Percentiles rank a stretch among this genome's conserved stretches.
These are phyloP conservation scores for Steinernema khuongi DNA, from an alignment of 1,140 invertebrate species.

Conservation along the genomic window DNA sequence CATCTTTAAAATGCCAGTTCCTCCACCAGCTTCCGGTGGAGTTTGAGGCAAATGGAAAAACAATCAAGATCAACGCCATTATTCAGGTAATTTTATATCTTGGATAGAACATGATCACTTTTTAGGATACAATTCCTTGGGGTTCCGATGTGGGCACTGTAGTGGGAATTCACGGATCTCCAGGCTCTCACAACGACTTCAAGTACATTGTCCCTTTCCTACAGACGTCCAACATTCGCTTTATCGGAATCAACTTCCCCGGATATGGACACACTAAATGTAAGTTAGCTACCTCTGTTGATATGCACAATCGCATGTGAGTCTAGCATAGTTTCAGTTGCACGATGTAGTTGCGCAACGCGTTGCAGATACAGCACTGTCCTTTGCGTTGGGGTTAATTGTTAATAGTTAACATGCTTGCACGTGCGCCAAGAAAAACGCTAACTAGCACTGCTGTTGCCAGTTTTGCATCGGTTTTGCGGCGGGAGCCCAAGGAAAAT, in stretches of 20 bases:
- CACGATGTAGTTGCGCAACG: no score
- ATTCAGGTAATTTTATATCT: background rate
- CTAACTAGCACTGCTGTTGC: no score
- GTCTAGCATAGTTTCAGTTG: no score
- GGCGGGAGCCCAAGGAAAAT: no score
- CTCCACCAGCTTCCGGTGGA: background rate
- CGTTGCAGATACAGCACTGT: no score
- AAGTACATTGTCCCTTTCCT: slow-evolving; percentile 34
- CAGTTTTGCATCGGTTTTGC: no score
- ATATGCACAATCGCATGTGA: background rate
- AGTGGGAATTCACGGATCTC: slow-evolving; percentile 32
- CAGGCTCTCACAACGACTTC: slow-evolving; percentile 37
- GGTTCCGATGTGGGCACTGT: slow-evolving; percentile 36
- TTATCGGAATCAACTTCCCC: slow-evolving; percentile 39
- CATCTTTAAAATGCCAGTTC: background rate
- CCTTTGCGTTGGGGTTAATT: no score
- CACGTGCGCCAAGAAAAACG: no score
- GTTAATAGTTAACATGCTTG: no score
- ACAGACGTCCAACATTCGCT: slow-evolving; percentile 16
- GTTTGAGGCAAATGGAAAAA: background rate
- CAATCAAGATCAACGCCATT: background rate
- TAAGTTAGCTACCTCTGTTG: slow-evolving; percentile 18
- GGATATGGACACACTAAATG: slow-evolving; percentile 36
- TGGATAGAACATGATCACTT: background rate
- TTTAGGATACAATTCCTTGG: slow-evolving; percentile 37